These are phyloP conservation scores for Coreius guichenoti DNA, from an alignment of 2,797 vertebrate genomes.

Conservation along the genomic window DNA sequence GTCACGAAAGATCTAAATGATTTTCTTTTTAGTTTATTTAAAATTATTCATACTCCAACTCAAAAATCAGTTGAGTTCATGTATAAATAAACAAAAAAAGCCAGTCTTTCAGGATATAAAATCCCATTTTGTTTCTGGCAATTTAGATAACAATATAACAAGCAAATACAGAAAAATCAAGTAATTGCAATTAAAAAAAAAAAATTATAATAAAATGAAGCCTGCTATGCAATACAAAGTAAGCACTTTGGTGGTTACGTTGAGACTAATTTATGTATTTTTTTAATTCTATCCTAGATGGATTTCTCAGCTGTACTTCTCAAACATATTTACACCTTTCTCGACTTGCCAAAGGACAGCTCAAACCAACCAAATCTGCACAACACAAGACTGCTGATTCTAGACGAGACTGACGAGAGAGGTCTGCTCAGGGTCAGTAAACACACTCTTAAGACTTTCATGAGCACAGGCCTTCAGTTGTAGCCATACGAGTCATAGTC, in stretches of 20 bases:
- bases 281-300: not conserved
- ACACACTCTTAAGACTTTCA: not conserved
- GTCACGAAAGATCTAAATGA: not conserved
- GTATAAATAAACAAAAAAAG: slow-evolving; percentile 10
- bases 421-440: not conserved
- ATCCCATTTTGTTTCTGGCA: not conserved
- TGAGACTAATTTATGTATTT: not conserved
- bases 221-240: slow-evolving; percentile 4
- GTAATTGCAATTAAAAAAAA: not conserved
- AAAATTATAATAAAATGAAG: slow-evolving; percentile 1
- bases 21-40: slow-evolving; percentile 21
- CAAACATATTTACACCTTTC: slow-evolving; percentile 16
- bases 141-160: slow-evolving; percentile 6
- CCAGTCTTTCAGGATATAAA: not conserved
- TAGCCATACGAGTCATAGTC: slow-evolving; percentile 68
- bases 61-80: not conserved
- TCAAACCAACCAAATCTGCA: not conserved
- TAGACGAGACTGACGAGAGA: slow-evolving; percentile 1
- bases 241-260: not conserved
- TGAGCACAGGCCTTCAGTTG: slow-evolving; percentile 27
- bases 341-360: not conserved
- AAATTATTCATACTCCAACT: not conserved
- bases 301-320: slow-evolving; percentile 24
- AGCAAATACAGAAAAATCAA: slow-evolving; percentile 12
- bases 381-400: slow-evolving; percentile 6